These are phyloP conservation scores for Anas platyrhynchos DNA, from an alignment of 2,113 vertebrate species.

Conservation along the genomic window DNA sequence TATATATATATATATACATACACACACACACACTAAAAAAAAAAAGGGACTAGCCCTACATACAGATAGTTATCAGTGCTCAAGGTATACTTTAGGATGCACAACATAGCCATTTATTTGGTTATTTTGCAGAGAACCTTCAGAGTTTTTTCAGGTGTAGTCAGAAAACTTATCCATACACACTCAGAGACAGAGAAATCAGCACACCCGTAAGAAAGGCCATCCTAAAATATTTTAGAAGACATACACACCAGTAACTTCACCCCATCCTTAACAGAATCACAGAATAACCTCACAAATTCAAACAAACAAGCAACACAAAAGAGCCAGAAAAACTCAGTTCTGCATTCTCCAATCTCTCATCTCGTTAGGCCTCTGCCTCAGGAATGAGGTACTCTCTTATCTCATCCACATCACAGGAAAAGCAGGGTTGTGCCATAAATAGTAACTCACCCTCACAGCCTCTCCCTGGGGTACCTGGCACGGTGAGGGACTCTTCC, in stretches of 20 bases:
- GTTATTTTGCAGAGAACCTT: background rate
- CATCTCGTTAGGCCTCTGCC: background rate
- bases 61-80: background rate
- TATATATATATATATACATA: no score
- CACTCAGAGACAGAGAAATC: background rate
- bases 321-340: background rate
- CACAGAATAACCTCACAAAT: background rate
- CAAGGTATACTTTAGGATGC: background rate
- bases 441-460: background rate
- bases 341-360: background rate
- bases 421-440: background rate
- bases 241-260: accelerated
- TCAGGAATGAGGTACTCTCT: background rate
- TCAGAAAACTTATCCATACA: background rate
- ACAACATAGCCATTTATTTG: accelerated
- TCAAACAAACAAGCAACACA: background rate
- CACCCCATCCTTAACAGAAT: background rate
- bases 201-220: accelerated
- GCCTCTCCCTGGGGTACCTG: accelerated
- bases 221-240: background rate
- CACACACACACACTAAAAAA: background rate
- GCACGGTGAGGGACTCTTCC: accelerated
- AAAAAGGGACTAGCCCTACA: no score
- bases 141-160: background rate
- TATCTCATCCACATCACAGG: background rate